Evolutionary conservation across 2,888 invertebrate genomes (phyloP), one percentile per base, ranked within the genome.

Genomic region (Gastracanthus pulcherrimus): DNA sequence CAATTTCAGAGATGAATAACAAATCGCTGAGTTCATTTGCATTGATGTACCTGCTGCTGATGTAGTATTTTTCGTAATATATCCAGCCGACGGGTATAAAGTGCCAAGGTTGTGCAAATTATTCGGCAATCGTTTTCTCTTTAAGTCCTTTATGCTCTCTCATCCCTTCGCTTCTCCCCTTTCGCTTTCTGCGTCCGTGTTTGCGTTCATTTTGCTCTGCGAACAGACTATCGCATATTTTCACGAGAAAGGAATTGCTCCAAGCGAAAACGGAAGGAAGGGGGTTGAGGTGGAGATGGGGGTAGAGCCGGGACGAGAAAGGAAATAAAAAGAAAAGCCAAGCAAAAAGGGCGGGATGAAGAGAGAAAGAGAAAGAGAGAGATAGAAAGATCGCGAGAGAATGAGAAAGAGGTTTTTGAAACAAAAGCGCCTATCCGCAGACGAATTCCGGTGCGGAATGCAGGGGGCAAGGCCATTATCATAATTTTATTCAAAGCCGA

Each of bases 401-500:
- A 45, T 34, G 70, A 70, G 76, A 72, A 82, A 83, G 79, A 81
- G 76, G 78, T 74, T 83, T 86, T 84, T 84, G 86, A 89, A 87
- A 88, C 88, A 89, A 89, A 89, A 85, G 84, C 83, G 80, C 84
- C 85, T 82, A 85, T 81, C 82, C 80, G 82, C 81, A 84, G 83
- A 79, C 77, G 81, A 76, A 79, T 82, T 76, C 70, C 76, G 81
- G 64, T 45, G 64, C 48, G 74, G 70, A 51, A 23, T 23, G 26
- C 60, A 74, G 84, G 79, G 62, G 2, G 62, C 66, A 82, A 82
- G 75, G 83, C 86, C 86, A 86, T 89, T 90, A 89, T 89, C 89
- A 89, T 90, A 89, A 90, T 90, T 89, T 89, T 88, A 90, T 90
- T 89, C 89, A 89, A 87, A 86, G 87, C 84, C 84, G 87, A 88